Conservation (phyloP, 2,113 vertebrate genomes). For the Gobio gobio region DNA sequence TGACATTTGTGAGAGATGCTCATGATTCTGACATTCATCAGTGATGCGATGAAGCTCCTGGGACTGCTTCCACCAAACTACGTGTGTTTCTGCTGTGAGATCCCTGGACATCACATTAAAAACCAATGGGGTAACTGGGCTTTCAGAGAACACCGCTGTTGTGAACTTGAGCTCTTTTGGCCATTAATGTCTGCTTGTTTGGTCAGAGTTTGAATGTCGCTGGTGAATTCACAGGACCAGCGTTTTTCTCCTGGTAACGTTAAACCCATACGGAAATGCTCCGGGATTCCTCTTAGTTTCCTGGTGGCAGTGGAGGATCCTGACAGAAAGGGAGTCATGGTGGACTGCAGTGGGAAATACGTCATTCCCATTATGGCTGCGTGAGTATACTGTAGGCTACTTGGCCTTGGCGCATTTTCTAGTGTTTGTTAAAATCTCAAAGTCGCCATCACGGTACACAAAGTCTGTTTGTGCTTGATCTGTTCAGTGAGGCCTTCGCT, state of each 20-base stretch:
- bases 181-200: neutral
- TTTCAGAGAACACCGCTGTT: neutral
- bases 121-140: neutral
- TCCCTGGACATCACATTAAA: neutral
- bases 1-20: too few species aligned
- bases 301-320: neutral
- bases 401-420: too few species aligned
- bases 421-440: too few species aligned
- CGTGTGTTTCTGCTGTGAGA: neutral
- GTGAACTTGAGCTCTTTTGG: neutral
- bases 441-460: too few species aligned
- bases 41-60: too few species aligned
- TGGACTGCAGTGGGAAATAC: neutral
- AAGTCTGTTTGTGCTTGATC: too few species aligned
- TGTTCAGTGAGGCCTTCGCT: too few species aligned
- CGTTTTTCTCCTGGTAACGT: neutral
- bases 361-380: neutral
- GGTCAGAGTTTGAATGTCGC: neutral
- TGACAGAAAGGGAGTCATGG: neutral
- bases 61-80: too few species aligned
- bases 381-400: neutral
- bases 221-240: neutral
- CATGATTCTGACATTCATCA: too few species aligned
- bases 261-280: neutral
- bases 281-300: slow-evolving; percentile 1